Evolutionary conservation across 35 echinoderm and acorn worm genomes (phyloP), one percentile per base, ranked within the genome.

Genomic region (Heliocidaris tuberculata): DNA sequence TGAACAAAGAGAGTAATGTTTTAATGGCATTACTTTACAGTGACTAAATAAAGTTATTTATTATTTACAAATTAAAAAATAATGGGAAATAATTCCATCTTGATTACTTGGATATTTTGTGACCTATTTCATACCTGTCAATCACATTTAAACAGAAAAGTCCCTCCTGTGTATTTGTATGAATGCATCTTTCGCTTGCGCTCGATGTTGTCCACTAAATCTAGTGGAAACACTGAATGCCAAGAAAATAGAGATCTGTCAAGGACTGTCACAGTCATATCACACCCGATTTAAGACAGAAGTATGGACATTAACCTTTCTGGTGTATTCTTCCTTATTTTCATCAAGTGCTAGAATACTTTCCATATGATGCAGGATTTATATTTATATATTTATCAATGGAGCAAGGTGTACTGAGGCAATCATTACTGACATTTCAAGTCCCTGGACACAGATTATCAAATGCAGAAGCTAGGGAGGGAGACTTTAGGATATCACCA

Each of bases 211-310:
- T 78, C 27, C 65, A 78, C 65, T n/a, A 78, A 78, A 78, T 78
- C 65, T n/a, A 78, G 65, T 78, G 65, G 65, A 78, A 78, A 78
- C 7, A 1, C 17, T 78, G 65, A n/a, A 78, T 6, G 65, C 21
- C 21, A n/a, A 78, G 65, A 78, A 78, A 78, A 78, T n/a, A 78
- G 65, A 78, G 27, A 78, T 78, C 65, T 78, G 65, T 78, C 65
- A 78, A 78, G 65, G 19, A 78, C 65, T 78, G 65, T 78, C 65
- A 78, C 65, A 27, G 65, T 78, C 65, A 78, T n/a, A 78, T n/a
- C 27, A 78, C 27, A 78, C 65, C 2, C 8, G 65, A 78, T 78
- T 78, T 27, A 78, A 78, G 65, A n/a, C 65, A 78, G 65, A n/a
- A n/a, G 65, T 78, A 78, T n/a, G 27, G 21, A 78, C 65, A 9